Evolutionary conservation across 1,140 invertebrate genomes (phyloP), one percentile per base, ranked within the genome.

Genomic region (Triops longicaudatus): DNA sequence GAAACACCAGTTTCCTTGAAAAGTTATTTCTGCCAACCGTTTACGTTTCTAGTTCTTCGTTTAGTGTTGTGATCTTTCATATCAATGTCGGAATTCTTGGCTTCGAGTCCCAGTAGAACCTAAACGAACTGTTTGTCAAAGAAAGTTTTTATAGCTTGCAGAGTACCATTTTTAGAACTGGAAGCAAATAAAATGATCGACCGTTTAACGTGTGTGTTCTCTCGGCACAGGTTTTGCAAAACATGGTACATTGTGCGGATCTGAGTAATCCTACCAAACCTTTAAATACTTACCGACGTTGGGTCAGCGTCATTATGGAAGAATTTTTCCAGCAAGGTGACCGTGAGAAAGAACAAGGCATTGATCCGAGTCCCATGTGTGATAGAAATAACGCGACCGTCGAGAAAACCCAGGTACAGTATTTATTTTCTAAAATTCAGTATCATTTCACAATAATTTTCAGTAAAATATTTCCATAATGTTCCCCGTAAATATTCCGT

Each of bases 241-340:
- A 98, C 87, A 91, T 99, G 88, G 96, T 99, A 80, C 98, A 99
- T 86, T 98, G 98, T 86, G 97, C 97, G 43, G 98, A 99, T 86
- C 87, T 99, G 73, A 98, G 96, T 81, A 99, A 99, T 86, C 98
- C 98, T 74, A 99, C 97, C n/a, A 99, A 99, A 86, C 96, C 97
- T 9, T 87, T 99, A 80, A 88, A 92, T 26, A 85, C 99, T 14
- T 99, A 99, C 84, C 90, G 91, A 81, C 88, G 90, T 79, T 99
- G 98, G 97, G 96, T 98, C 22, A 89, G 90, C 17, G 86, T 95
- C 27, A 89, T 99, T 6, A 97, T 98, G 94, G 95, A 97, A 82
- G 97, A 99, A 84, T 98, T 98, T 88, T 98, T 98, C 90, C 89
- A 93, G 77, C 97, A 98, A 86, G 97, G 96, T 44, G 95, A 98